A percentile compares a stretch with the other conserved stretches of the same genome.
Conservation (phyloP, 2,888 invertebrate species). For the Sarcophaga rosellei region DNA sequence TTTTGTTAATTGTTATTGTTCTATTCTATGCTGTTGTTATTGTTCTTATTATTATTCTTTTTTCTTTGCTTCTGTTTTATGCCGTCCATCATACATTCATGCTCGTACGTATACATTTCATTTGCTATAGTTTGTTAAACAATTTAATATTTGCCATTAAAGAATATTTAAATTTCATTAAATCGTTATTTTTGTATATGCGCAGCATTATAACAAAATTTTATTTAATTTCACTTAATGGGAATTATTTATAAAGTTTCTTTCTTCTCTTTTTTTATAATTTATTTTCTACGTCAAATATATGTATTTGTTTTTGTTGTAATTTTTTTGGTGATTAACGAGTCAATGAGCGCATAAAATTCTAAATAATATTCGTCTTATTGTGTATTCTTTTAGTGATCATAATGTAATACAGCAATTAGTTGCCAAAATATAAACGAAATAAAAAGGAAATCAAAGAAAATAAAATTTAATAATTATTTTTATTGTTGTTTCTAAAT, state of each 20-base stretch:
- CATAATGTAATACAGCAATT: not conserved
- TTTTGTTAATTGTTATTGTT: not conserved
- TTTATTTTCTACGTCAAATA: conserved; percentile 12
- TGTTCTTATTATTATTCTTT: not conserved
- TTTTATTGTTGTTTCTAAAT: too few relatives aligned
- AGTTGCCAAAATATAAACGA: not conserved
- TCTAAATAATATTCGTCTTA: not conserved
- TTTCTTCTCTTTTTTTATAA: not conserved
- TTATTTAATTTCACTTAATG: conserved; percentile 47
- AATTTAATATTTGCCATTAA: conserved; percentile 18
- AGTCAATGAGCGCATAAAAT: conserved; percentile 28
- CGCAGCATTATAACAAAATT: conserved; percentile 18
- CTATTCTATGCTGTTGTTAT: not conserved
- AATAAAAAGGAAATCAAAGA: too few relatives aligned
- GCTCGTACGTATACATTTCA: too few relatives aligned
- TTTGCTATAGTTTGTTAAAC: not conserved
- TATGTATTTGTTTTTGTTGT: not conserved
- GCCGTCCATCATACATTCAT: too few relatives aligned
- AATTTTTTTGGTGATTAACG: conserved; percentile 30
- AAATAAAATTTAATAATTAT: too few relatives aligned
- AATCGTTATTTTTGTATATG: conserved; percentile 35
- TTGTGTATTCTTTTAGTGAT: conserved; percentile 3
- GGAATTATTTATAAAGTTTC: conserved; percentile 7
- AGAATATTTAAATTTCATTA: conserved; percentile 38
- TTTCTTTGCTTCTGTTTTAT: not conserved